These are phyloP conservation scores for Aphaenogaster rudis DNA, from an alignment of 1,140 invertebrate species.

Conservation along the genomic window DNA sequence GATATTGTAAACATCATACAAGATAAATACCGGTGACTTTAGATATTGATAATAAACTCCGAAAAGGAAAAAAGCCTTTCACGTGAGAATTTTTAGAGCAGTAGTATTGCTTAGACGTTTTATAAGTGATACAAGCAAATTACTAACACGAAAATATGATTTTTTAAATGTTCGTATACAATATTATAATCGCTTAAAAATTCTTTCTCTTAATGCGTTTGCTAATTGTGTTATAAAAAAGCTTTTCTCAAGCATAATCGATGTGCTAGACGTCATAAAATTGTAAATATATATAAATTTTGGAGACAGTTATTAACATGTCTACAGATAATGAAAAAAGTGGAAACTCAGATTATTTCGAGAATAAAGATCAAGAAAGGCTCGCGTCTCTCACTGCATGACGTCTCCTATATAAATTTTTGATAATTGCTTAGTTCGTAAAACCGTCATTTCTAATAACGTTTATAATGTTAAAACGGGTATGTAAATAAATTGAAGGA, in stretches of 20 bases:
- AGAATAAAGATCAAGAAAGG: neutral
- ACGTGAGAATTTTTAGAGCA: neutral
- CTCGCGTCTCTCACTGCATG: conserved; percentile 2
- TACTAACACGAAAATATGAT: too few relatives aligned
- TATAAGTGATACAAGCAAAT: too few relatives aligned
- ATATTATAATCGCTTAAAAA: too few relatives aligned
- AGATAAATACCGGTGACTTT: neutral
- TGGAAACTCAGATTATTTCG: conserved; percentile 2
- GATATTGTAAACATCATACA: neutral
- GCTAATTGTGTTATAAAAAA: neutral
- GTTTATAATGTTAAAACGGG: neutral
- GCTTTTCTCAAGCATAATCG: neutral
- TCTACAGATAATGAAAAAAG: conserved; percentile 8
- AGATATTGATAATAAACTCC: neutral
- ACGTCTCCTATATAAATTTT: conserved; percentile 16
- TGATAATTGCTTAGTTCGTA: neutral
- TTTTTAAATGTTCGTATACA: too few relatives aligned
- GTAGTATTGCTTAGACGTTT: neutral
- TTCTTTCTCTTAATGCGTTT: too few relatives aligned
- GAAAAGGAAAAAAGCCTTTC: neutral
- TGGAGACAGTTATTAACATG: conserved; percentile 21
- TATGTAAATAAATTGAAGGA: neutral
- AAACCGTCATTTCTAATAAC: neutral
- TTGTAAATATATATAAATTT: neutral
- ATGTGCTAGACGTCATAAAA: neutral